Base-by-base conservation (phyloP, 2,797 vertebrate genomes). In the Meda fulgida region DNA sequence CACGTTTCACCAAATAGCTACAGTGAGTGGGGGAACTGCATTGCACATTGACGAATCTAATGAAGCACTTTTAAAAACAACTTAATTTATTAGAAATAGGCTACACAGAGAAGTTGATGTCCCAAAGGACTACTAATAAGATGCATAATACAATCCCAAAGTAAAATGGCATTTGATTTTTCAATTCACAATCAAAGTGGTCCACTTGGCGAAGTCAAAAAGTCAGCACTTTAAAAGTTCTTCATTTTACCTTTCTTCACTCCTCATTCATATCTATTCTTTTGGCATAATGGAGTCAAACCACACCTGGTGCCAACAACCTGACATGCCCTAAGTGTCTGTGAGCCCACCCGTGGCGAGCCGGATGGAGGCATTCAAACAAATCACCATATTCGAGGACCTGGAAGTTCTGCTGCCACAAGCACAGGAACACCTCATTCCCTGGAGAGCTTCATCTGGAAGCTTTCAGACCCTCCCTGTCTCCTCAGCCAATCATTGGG, bases 361-460 rank as follows among this genome's bases (percentile, higher is more conserved):
- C 78, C 48, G 88, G 88, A 84, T 87, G 84, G 82, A 88, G 65
- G 79, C 65, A 71, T 85, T 90, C 86, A 81, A 85, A 89, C 78
- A 87, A 75, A 55, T 85, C 83, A 58, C 83, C 84, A 75, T 71
- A 79, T 85, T 66, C 46, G 70, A 86, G 85, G 86, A 78, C 78
- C 34, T 80, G 75, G 89, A 87, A 78, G 87, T 88, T 92, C 86
- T 87, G 88, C 91, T 81, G 91, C 29, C 83, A 84, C 89, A 90
- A 93, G 91, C 79, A 46, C 81, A 87, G 92, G 93, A 95, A 94
- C 91, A 92, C 93, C 93, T 91, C 91, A 72, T 89, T 94, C 94
- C 92, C 90, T 87, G 93, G 93, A 95, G 87, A 86, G 79, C 82
- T 89, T 83, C 87, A 83, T 76, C 81, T 85, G 81, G 26, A 86